Evolutionary conservation across 1,140 invertebrate species (phyloP), one percentile per base, ranked within the genome.

Genomic region (Brachionus asplanchnoidis): DNA sequence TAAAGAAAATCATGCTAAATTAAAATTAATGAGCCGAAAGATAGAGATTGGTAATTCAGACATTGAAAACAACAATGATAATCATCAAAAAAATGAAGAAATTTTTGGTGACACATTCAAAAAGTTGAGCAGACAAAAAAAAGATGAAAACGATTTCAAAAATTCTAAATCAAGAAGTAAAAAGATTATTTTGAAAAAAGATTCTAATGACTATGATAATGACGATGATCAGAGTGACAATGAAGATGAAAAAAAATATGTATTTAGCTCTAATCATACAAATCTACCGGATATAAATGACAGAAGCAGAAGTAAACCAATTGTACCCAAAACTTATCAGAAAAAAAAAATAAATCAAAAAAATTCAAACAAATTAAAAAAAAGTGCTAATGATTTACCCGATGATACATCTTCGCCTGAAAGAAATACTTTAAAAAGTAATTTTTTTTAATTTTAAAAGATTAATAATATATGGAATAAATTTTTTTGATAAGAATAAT

Each of bases 161-260:
- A 28, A 70, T 46, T 88, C 88, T 44, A 87, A 88, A 32, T 86
- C n/a, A 65, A 84, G 46, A 56, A 23, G 11, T 66, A 88, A 46
- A 79, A 86, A 91, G 85, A 87, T 88, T 11, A 89, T 88, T 50
- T 88, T 90, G 86, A 87, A 90, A 85, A 91, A 90, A 90, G 90
- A 87, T 88, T 88, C 87, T 17, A 60, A 80, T 26, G 50, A 82
- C 56, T 14, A 50, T 85, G 23, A 8, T 11, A 32, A 68, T 70
- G 23, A 70, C 1, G 28, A 32, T 32, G 66, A 70, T n/a, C 4
- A 36, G 5, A 36, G n/a, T 70, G 17, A 73, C 8, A 23, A 80
- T 83, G 26, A 23, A n/a, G 20, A 60, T 60, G 20, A 60, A 9
- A 60, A 20, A 60, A 60, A 60, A 60, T n/a, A 60, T 9, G 7